phyloP scores from a whole-genome alignment of 2,888 invertebrate genomes.

The Octonoba sinensis region DNA sequence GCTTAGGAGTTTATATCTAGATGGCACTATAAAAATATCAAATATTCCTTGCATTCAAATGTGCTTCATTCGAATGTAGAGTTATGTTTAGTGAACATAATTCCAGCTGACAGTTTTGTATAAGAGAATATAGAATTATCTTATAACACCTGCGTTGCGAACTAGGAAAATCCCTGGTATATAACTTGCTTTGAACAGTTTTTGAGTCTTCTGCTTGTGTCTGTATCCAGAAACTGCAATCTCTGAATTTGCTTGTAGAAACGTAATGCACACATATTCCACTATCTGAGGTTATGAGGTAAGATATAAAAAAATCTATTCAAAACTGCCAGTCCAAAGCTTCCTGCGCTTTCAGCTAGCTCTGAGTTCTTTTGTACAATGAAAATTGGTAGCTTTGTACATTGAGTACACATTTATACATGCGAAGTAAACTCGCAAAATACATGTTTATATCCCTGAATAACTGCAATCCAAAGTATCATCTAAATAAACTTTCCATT shows the following conservation, averaged over 20 bases:
- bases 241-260: too few species aligned
- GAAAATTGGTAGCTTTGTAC: conserved; percentile 19
- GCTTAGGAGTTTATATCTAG: conserved; percentile 1
- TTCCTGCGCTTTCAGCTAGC: conserved; percentile 12
- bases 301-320: not conserved
- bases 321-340: conserved; percentile 9
- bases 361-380: conserved; percentile 22
- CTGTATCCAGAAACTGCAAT: too few species aligned
- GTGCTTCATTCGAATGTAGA: conserved; percentile 10
- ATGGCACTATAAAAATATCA: conserved; percentile 53
- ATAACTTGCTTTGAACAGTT: too few species aligned
- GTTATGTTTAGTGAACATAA: too few species aligned
- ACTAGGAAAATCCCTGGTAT: too few species aligned
- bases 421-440: not conserved
- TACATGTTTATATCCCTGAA: conserved; percentile 3
- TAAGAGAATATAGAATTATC: too few species aligned
- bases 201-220: too few species aligned
- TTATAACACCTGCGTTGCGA: too few species aligned
- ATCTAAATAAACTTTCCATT: not conserved
- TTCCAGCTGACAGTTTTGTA: too few species aligned
- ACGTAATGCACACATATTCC: too few species aligned
- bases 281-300: too few species aligned
- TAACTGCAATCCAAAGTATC: not conserved
- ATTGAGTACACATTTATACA: conserved; percentile 1
- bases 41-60: conserved; percentile 12